Percentiles rank a stretch among this genome's conserved stretches.
These are phyloP conservation scores for Noturus placidus DNA, from an alignment of 2,113 vertebrate genomes.

Conservation along the genomic window DNA sequence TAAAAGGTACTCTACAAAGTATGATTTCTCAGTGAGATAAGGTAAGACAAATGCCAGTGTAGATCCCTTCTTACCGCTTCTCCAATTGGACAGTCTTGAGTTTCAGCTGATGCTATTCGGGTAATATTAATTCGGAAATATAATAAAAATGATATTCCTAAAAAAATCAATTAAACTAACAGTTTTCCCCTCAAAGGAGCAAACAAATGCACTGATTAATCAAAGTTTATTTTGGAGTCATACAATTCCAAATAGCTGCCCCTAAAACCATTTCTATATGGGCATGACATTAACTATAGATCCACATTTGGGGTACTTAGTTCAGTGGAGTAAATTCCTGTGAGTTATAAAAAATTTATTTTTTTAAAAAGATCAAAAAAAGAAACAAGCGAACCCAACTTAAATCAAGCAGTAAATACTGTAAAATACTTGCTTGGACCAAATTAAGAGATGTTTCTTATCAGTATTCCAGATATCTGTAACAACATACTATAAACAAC, in stretches of 20 bases:
- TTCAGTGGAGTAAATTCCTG: background rate
- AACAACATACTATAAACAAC: constrained; percentile 16
- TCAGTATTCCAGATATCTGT: background rate
- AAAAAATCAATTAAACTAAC: constrained; percentile 2
- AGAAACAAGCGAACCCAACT: background rate
- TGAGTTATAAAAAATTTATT: background rate
- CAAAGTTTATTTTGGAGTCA: constrained; percentile 34
- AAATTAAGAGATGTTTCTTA: constrained; percentile 13
- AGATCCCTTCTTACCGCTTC: constrained; percentile 2
- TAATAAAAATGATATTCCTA: background rate
- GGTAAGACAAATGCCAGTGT: background rate
- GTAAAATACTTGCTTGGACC: background rate
- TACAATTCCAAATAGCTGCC: constrained; percentile 33
- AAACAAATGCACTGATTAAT: constrained; percentile 33
- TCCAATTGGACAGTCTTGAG: constrained; percentile 9
- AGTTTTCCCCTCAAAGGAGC: constrained; percentile 8
- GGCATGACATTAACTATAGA: constrained; percentile 18
- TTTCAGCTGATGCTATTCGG: constrained; percentile 1
- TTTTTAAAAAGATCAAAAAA: background rate
- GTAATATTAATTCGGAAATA: too few species aligned
- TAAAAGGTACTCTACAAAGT: constrained; percentile 1
- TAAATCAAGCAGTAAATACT: constrained; percentile 16
- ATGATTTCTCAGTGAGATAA: background rate
- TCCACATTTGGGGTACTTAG: constrained; percentile 2
- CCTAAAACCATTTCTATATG: background rate